Evolutionary conservation across 2,888 invertebrate genomes (phyloP).

Genomic region (Bhutanitis thaidina): DNA sequence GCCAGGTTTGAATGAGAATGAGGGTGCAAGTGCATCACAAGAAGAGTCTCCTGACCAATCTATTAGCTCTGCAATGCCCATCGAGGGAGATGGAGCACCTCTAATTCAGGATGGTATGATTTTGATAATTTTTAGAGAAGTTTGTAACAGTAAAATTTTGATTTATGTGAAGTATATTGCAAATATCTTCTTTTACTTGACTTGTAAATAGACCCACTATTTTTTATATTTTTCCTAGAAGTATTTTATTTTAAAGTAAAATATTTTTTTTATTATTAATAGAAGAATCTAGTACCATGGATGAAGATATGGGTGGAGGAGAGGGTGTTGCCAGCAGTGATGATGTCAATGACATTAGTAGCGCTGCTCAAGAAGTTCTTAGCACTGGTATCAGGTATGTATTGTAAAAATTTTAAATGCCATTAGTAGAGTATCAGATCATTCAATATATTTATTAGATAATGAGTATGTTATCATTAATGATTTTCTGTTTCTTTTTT

Average conservation of each 20-base stretch:
- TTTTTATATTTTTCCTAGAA: conserved; percentile 37
- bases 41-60: conserved; percentile 76
- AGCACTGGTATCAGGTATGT: conserved; percentile 68
- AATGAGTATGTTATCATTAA: no score
- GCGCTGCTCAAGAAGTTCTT: conserved; percentile 64
- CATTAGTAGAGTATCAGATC: no score
- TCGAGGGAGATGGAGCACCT: conserved; percentile 62
- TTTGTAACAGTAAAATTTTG: no score
- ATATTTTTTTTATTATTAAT: not conserved
- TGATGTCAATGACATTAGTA: conserved; percentile 73
- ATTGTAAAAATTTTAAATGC: no score
- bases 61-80: conserved; percentile 71
- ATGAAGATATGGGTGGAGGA: conserved; percentile 72
- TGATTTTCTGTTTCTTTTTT: no score
- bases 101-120: conserved; percentile 63
- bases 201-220: no score
- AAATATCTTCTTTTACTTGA: no score
- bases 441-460: no score
- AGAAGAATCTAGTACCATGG: conserved; percentile 77
- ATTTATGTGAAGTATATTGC: no score
- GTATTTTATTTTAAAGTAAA: no score
- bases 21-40: conserved; percentile 48
- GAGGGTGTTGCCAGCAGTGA: conserved; percentile 76
- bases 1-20: conserved; percentile 49
- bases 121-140: not conserved